Percentiles rank a stretch among this genome's conserved stretches.
Conservation (phyloP, 2,113 vertebrate species). For the Centropristis striata region DNA sequence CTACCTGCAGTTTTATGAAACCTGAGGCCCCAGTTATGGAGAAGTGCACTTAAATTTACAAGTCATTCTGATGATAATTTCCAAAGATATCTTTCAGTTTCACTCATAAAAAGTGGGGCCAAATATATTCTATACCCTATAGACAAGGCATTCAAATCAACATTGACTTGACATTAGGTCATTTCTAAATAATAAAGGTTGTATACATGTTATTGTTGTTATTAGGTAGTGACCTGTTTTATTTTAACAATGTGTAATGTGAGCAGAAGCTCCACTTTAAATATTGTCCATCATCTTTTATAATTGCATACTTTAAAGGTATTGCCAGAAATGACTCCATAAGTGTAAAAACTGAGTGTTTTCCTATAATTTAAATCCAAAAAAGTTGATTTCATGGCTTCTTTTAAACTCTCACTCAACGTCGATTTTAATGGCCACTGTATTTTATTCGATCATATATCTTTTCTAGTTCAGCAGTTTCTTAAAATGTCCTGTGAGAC, state of each 20-base stretch:
- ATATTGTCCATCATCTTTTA: too few species aligned
- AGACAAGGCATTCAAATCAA: not conserved
- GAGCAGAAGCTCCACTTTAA: not conserved
- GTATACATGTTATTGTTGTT: not conserved
- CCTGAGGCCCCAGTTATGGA: not conserved
- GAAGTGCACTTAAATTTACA: not conserved
- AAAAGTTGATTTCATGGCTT: not conserved
- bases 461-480: conserved; percentile 11
- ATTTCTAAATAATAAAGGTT: not conserved
- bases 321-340: too few species aligned
- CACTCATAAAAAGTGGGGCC: not conserved
- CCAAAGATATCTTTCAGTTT: not conserved
- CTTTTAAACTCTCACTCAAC: not conserved
- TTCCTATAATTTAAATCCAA: not conserved
- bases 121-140: not conserved
- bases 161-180: not conserved
- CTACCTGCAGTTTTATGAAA: not conserved
- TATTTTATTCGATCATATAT: not conserved
- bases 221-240: not conserved
- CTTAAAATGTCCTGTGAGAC: conserved; percentile 1
- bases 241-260: not conserved
- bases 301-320: too few species aligned
- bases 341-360: not conserved
- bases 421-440: not conserved
- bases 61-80: not conserved